Base-by-base conservation (phyloP, 2,113 vertebrate species). In the Bostrychus sinensis region DNA sequence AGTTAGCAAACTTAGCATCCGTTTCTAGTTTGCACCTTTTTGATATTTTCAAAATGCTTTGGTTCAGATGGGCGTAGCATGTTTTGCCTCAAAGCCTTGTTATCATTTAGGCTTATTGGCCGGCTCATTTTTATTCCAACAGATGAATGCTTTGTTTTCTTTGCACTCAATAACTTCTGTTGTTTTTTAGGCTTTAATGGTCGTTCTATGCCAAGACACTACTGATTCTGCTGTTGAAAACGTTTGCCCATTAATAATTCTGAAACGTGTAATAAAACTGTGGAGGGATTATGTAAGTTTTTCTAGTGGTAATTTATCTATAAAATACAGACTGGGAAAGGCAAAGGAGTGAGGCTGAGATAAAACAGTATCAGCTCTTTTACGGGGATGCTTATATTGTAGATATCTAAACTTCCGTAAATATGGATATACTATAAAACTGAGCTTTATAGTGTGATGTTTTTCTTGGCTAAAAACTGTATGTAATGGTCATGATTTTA, bases 1-100 rank as follows among this genome's bases (percentile, higher is more conserved):
- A 77, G 82, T 84, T 76, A 79, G 66, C 79, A 87, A 83, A 79
- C 70, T 84, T 76, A 79, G 66, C 79, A 87, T 84, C 81, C 70
- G 51, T 66, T 75, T 81, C 63, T 56, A 82, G 66, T 79, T 76
- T 66, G 55, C 59, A 51, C 14, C n/a, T 87, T n/a, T 86, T 75
- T 82, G 66, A 78, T 66, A 50, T 76, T 80, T 70, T 72, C 63
- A 51, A 55, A n/a, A 72, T 73, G 75, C 61, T 77, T 65, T 83
- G 68, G 77, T 64, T 78, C 78, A 30, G 63, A 84, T 56, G 56
- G 66, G 56, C 20, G 61, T 64, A 23, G 41, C 32, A 53, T 48
- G n/a, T 62, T 69, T 53, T 67, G 39, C 64, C 64, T 26, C 16
- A 36, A 65, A 66, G 51, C 30, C 63, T 56, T 20, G 60, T 77